phyloP scores from a whole-genome alignment of 2,888 invertebrate genomes.

The Julus scandinavius region DNA sequence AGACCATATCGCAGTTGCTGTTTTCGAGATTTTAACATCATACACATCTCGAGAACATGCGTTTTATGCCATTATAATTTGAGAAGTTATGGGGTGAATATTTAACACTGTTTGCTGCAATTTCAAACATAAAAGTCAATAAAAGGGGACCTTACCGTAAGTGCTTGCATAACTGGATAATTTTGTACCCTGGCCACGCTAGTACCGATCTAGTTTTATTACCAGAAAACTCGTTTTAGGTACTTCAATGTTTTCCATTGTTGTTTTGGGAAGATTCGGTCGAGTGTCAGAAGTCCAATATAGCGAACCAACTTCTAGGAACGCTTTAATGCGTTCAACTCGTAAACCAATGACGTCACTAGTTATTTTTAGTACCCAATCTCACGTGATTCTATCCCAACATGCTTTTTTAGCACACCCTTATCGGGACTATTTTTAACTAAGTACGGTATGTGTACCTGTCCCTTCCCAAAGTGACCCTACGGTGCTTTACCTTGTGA shows the following conservation, averaged over 20 bases:
- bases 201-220: not conserved
- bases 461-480: not conserved
- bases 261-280: not conserved
- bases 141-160: conserved; percentile 18
- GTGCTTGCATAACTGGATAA: conserved; percentile 6
- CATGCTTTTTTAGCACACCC: not conserved
- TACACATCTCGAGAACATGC: conserved; percentile 10
- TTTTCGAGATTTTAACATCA: not conserved
- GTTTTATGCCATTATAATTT: conserved; percentile 29
- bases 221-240: conserved; percentile 30
- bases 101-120: too few species aligned
- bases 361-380: not conserved
- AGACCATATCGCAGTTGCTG: not conserved
- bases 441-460: not conserved
- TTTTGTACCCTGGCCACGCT: conserved; percentile 14
- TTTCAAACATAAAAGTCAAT: not conserved
- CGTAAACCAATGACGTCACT: not conserved
- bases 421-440: conserved; percentile 14
- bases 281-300: too few species aligned
- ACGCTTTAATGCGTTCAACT: not conserved
- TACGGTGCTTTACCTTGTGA: not conserved
- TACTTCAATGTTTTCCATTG: not conserved
- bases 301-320: not conserved
- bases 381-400: conserved; percentile 19
- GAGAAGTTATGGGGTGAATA: not conserved